A percentile compares a stretch with the other conserved stretches of the same genome.
Conservation (phyloP, 2,888 invertebrate species). For the Ypsolopha scabrella region DNA sequence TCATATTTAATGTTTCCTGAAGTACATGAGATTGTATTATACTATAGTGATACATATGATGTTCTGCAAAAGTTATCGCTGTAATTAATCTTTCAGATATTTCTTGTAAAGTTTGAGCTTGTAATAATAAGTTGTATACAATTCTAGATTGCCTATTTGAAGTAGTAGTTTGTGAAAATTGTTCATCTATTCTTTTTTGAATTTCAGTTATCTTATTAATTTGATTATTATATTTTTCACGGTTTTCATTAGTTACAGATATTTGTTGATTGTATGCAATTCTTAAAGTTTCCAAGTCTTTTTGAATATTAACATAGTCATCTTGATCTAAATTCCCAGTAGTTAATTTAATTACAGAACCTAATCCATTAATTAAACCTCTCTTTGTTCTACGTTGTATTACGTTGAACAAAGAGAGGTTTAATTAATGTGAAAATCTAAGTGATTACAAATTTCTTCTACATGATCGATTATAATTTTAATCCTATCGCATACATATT, state of each 20-base stretch:
- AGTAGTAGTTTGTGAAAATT: too few species aligned
- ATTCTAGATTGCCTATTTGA: slow-evolving; percentile 6
- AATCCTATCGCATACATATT: slow-evolving; percentile 8
- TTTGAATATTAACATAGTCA: slow-evolving; percentile 6
- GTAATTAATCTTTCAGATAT: slow-evolving; percentile 7
- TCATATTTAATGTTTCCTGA: neutral
- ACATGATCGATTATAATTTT: slow-evolving; percentile 9
- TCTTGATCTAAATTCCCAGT: slow-evolving; percentile 5
- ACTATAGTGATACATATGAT: slow-evolving; percentile 10
- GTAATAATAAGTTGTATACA: slow-evolving; percentile 8
- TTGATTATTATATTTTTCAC: slow-evolving; percentile 10
- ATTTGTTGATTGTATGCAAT: slow-evolving; percentile 4
- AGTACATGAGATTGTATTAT: slow-evolving; percentile 8
- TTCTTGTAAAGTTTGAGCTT: slow-evolving; percentile 9
- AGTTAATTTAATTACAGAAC: slow-evolving; percentile 3
- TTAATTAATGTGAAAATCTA: slow-evolving; percentile 7
- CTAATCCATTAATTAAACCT: slow-evolving; percentile 5
- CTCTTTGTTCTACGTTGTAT: slow-evolving; percentile 6
- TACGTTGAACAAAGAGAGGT: too few species aligned
- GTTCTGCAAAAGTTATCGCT: slow-evolving; percentile 10
- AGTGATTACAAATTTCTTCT: too few species aligned
- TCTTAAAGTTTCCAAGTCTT: slow-evolving; percentile 3
- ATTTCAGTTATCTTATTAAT: slow-evolving; percentile 5
- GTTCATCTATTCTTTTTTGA: slow-evolving; percentile 3
- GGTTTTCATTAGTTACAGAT: slow-evolving; percentile 4